Conservation (phyloP, 2,797 vertebrate species). For the Etheostoma nigrum region DNA sequence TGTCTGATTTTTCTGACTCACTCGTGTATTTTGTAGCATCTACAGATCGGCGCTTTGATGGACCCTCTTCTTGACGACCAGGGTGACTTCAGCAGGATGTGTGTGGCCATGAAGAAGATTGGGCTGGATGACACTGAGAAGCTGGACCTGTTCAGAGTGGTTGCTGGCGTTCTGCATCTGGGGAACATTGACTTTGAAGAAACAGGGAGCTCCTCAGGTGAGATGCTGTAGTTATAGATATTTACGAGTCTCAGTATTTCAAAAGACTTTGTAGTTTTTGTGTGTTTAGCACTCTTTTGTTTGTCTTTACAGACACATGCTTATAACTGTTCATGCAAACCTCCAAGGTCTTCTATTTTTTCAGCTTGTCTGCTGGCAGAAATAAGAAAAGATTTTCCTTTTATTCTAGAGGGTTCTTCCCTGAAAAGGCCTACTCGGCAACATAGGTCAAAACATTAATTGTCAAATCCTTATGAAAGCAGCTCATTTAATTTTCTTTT, state of each 20-base stretch:
- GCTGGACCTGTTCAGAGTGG: slow-evolving; percentile 96
- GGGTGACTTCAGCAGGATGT: slow-evolving; percentile 98
- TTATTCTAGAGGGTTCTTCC: background rate
- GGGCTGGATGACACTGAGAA: slow-evolving; percentile 96
- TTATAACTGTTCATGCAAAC: background rate
- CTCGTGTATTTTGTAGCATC: slow-evolving; percentile 82
- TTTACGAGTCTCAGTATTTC: background rate
- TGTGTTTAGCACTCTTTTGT: background rate
- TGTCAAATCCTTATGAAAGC: background rate
- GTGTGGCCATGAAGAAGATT: slow-evolving; percentile 97
- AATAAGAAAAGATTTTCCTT: background rate
- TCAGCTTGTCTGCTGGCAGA: background rate
- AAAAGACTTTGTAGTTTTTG: background rate
- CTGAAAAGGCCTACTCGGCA: background rate
- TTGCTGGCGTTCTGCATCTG: slow-evolving; percentile 96
- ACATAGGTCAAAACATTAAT: background rate
- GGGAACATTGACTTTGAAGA: slow-evolving; percentile 99
- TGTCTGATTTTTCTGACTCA: background rate
- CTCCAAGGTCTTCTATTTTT: background rate
- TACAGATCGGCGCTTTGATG: slow-evolving; percentile 92
- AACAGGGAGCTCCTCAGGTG: slow-evolving; percentile 96
- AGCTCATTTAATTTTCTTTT: background rate
- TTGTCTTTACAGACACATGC: background rate
- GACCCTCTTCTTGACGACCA: slow-evolving; percentile 96
- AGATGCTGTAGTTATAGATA: background rate